Conservation (phyloP, 2,797 vertebrate genomes). For the Bryconaethiops microstoma region DNA sequence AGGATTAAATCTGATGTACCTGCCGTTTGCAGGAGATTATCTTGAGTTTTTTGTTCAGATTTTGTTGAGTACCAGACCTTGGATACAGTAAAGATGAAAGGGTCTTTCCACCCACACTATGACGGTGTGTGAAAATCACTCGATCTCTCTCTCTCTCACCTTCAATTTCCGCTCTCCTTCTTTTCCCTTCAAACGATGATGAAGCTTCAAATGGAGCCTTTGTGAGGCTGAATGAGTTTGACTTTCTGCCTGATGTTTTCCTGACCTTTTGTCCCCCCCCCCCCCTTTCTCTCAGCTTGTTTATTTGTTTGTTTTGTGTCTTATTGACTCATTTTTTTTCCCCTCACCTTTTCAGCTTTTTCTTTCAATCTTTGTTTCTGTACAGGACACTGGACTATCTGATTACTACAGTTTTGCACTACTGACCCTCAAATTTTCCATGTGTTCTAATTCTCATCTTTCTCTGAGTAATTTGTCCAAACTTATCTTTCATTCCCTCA, state of each 20-base stretch:
- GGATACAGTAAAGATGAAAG: not conserved
- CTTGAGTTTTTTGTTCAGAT: slow-evolving; percentile 21
- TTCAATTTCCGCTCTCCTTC: slow-evolving; percentile 39
- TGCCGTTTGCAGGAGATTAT: not conserved
- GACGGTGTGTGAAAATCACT: slow-evolving; percentile 15
- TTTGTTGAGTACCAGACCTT: not conserved
- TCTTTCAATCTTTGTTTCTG: slow-evolving; percentile 15
- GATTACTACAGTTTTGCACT: slow-evolving; percentile 12
- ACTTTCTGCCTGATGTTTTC: slow-evolving; percentile 41
- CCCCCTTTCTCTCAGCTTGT: slow-evolving; percentile 28
- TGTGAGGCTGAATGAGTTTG: slow-evolving; percentile 47
- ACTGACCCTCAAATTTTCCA: slow-evolving; percentile 20
- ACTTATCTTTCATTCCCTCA: not conserved
- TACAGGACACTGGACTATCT: not conserved
- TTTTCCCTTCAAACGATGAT: slow-evolving; percentile 37
- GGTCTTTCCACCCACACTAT: not conserved
- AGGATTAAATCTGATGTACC: too few relatives aligned
- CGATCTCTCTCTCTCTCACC: slow-evolving; percentile 8
- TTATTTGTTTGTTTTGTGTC: slow-evolving; percentile 27
- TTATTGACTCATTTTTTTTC: slow-evolving; percentile 24
- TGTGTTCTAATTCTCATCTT: slow-evolving; percentile 18
- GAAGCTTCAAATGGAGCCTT: slow-evolving; percentile 46
- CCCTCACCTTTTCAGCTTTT: slow-evolving; percentile 6
- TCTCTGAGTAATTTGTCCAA: not conserved
- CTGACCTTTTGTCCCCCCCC: slow-evolving; percentile 25